phyloP scores from a whole-genome alignment of 2,888 invertebrate genomes.

The Drosophila mimica region DNA sequence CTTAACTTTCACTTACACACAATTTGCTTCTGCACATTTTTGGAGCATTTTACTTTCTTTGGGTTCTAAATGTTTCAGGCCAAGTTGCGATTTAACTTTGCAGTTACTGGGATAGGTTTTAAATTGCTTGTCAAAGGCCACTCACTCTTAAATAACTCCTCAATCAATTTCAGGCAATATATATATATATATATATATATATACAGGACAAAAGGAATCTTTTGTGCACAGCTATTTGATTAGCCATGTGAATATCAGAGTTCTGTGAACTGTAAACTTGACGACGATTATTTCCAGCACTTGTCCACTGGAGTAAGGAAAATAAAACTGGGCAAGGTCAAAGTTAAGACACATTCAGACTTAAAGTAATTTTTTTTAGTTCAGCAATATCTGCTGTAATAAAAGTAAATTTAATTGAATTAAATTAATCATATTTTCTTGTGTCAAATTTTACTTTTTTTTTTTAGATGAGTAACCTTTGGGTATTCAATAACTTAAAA shows the following conservation, averaged over 20 bases:
- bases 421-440: too few species aligned
- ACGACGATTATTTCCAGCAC: slow-evolving; percentile 44
- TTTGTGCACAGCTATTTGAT: slow-evolving; percentile 31
- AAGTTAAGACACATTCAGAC: neutral
- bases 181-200: neutral
- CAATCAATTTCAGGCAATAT: slow-evolving; percentile 46
- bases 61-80: slow-evolving; percentile 1
- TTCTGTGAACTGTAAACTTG: slow-evolving; percentile 50
- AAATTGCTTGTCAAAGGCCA: slow-evolving; percentile 49
- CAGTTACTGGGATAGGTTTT: slow-evolving; percentile 15
- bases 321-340: neutral
- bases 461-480: neutral
- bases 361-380: neutral
- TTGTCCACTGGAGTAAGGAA: neutral
- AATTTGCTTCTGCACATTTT: slow-evolving; percentile 22
- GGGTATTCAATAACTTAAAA: slow-evolving; percentile 8
- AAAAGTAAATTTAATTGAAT: neutral
- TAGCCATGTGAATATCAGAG: slow-evolving; percentile 25
- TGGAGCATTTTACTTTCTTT: slow-evolving; percentile 9
- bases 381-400: neutral
- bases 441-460: too few species aligned
- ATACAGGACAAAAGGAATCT: slow-evolving; percentile 25
- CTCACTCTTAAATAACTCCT: slow-evolving; percentile 38
- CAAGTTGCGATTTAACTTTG: neutral
- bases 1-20: neutral